Base-by-base conservation (phyloP, 2,888 invertebrate genomes). In the Stenotaenia linearis region DNA sequence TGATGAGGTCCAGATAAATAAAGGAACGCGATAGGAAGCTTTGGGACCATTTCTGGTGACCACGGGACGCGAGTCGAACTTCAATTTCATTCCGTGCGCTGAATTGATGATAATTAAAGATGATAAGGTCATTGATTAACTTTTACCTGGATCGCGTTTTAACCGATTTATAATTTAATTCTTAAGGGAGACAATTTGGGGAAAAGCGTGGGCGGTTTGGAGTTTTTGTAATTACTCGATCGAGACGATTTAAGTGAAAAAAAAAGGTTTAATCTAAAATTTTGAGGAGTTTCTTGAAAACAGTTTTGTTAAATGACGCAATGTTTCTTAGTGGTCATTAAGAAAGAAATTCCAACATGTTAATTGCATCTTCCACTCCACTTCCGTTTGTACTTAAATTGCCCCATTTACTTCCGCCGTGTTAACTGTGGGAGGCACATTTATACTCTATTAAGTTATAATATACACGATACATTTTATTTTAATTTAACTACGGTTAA, bases 41-140 rank as follows among this genome's bases (percentile, higher is more conserved):
- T 69, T 69, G 69, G 69, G 69, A 69, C 69, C 28, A 69, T 25
- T 69, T 69, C 69, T n/a, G 69, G 69, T 69, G 69, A 69, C 69
- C 69, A 69, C n/a, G 28, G 69, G 25, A 69, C 25, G 28, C 28
- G 69, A 69, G 28, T 69, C 69, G 69, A 69, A 69, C 69, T 69
- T 69, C 69, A 28, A 69, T 69, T 69, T 69, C 69, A 69, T 69
- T 69, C n/a, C 69, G 69, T 69, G 69, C 28, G 6, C 28, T 4
- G 69, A 69, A 69, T 69, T 69, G 69, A 69, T 69, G 69, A 69
- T 69, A 69, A 69, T 69, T 69, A 69, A 69, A 69, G 69, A 69
- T 69, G 69, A 69, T 10, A 69, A 69, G 25, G 28, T 7, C 69
- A 69, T 69, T 1, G 1, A 25, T 69, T 69, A 69, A 7, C 69